These are phyloP conservation scores for Anguilla anguilla DNA, from an alignment of 2,797 vertebrate species.

Conservation along the genomic window DNA sequence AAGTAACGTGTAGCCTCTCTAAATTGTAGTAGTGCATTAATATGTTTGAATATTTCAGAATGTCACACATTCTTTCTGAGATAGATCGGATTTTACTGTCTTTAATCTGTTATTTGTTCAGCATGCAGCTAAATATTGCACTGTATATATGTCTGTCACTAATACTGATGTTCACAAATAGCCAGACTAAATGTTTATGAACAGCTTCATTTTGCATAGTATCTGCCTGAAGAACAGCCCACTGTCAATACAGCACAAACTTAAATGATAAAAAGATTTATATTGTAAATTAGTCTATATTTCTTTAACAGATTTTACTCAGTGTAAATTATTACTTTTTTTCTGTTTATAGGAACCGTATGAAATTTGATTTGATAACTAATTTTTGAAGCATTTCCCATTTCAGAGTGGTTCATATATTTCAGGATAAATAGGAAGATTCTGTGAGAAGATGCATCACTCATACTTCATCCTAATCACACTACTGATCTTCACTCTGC, in stretches of 20 bases:
- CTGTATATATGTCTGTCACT: not conserved
- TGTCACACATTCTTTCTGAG: not conserved
- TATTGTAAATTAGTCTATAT: not conserved
- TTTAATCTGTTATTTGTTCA: not conserved
- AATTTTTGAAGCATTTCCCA: not conserved
- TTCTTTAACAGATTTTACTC: not conserved
- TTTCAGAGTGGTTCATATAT: not conserved
- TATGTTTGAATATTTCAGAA: not conserved
- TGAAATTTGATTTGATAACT: not conserved
- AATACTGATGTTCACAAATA: not conserved
- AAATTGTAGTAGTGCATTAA: not conserved
- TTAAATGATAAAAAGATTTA: not conserved
- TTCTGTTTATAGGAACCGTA: not conserved
- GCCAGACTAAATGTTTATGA: not conserved
- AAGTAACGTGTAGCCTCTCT: not conserved
- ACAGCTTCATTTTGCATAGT: not conserved
- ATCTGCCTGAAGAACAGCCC: not conserved
- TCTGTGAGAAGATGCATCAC: not conserved
- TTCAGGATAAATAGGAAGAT: not conserved
- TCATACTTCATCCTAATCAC: not conserved
- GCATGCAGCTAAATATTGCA: not conserved
- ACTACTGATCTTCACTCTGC: not conserved
- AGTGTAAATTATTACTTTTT: not conserved
- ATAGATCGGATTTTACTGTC: not conserved
- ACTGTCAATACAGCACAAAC: not conserved